Base-by-base conservation (phyloP, 2,113 vertebrate species). In the Leptocoma aspasia region DNA sequence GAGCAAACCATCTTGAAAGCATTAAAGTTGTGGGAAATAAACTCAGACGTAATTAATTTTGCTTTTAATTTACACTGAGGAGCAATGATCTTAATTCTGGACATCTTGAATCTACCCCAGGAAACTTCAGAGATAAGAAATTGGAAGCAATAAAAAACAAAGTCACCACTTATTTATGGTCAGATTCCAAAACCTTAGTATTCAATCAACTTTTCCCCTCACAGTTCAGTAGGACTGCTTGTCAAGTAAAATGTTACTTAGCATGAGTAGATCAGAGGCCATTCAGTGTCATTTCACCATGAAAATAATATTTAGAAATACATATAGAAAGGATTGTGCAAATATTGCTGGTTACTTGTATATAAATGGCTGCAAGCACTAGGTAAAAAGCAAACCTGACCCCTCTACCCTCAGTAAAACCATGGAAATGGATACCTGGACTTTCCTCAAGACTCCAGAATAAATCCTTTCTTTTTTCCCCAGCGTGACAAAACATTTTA, bases 1-100 rank as follows among this genome's bases (percentile, higher is more conserved):
- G 59, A 95, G 39, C 37, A 75, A 37, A 89, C 52, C 87, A 95
- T 97, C 77, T 97, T 98, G 94, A 98, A 98, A 96, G 72, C 94
- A 97, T 97, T 98, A 97, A 93, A 57, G 44, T 60, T 56, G 84
- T 65, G 41, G 47, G 69, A 95, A 97, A 86, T 92, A 88, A 94
- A 70, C 81, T 76, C 78, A 94, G 88, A 81, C 23, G 70, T 44
- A 90, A 85, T 84, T 81, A 65, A 73, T 92, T 73, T 76, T 92
- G 66, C 37, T 89, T 94, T 94, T 39, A 60, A 93, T 95, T 96
- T 86, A 80, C 81, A n/a, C 75, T 90, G 53, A 87, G 39, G 84
- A 94, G 27, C 28, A 93, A 60, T 53, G 28, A 76, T 44, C 23
- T 65, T 92, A 75, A 76, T 80, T 72, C 79, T 95, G 88, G 45